Percentiles rank a stretch among this genome's conserved stretches.
Evolutionary conservation across 2,797 vertebrate genomes (phyloP).

Genomic region (Acanthurus leucopareius): DNA sequence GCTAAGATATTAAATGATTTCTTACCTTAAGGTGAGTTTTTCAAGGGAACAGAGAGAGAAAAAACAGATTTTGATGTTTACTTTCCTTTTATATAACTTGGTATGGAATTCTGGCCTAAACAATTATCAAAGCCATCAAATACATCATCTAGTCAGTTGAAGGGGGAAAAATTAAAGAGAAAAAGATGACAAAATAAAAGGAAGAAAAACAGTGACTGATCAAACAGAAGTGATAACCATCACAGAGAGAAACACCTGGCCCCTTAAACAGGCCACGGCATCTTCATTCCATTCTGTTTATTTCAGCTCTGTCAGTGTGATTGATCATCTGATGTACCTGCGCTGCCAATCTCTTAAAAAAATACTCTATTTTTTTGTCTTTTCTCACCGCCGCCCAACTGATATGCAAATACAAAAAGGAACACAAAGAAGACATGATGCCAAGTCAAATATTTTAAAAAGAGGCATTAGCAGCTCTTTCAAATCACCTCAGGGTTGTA

Average conservation of each 20-base stretch:
- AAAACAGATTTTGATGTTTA: background rate
- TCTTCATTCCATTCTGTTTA: slow-evolving; percentile 69
- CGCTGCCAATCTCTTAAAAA: slow-evolving; percentile 59
- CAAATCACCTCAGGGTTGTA: slow-evolving; percentile 55
- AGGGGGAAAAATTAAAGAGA: background rate
- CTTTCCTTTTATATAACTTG: slow-evolving; percentile 6
- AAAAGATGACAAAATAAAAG: background rate
- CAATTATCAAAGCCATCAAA: background rate
- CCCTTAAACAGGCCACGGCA: slow-evolving; percentile 54
- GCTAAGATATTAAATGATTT: background rate
- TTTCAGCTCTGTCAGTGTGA: slow-evolving; percentile 76
- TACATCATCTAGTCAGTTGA: slow-evolving; percentile 15
- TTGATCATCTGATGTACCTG: slow-evolving; percentile 75
- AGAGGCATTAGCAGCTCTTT: slow-evolving; percentile 54
- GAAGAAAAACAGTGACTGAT: slow-evolving; percentile 36
- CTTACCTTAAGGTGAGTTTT: background rate
- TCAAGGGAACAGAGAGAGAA: background rate
- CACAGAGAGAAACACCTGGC: slow-evolving; percentile 68
- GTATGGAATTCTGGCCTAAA: background rate
- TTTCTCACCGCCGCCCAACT: slow-evolving; percentile 48
- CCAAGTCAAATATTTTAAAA: slow-evolving; percentile 73
- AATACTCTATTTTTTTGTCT: slow-evolving; percentile 24
- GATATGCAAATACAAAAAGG: slow-evolving; percentile 70
- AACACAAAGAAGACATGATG: slow-evolving; percentile 46
- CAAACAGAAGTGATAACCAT: slow-evolving; percentile 61